Percentiles rank a stretch among this genome's conserved stretches.
phyloP scores from a whole-genome alignment of 2,113 vertebrate species.

The Labeo catla region DNA sequence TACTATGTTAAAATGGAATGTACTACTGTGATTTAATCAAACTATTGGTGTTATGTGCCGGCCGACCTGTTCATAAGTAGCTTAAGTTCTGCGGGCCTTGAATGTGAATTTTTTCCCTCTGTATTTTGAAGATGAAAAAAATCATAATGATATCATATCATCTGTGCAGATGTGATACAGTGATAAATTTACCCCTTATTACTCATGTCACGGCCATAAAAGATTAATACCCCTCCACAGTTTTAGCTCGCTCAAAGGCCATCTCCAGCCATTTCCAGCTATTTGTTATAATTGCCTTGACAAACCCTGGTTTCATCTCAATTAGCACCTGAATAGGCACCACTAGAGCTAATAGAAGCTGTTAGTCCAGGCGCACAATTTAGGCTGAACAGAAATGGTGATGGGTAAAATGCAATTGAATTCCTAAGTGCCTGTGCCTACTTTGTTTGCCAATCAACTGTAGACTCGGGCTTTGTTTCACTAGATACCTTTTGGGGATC shows the following conservation, averaged over 20 bases:
- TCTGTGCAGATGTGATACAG: conserved; percentile 88
- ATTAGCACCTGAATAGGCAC: conserved; percentile 95
- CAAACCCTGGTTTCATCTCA: conserved; percentile 93
- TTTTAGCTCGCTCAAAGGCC: conserved; percentile 86
- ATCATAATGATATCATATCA: conserved; percentile 92
- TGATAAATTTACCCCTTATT: conserved; percentile 95
- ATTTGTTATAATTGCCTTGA: conserved; percentile 97
- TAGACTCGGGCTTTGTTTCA: conserved; percentile 61
- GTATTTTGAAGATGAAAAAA: conserved; percentile 76
- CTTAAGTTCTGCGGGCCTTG: conserved; percentile 77
- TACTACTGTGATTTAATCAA: not conserved
- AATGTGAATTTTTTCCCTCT: conserved; percentile 85
- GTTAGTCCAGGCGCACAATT: conserved; percentile 81
- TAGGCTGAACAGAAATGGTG: conserved; percentile 62
- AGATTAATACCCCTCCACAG: conserved; percentile 87
- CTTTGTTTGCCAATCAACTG: conserved; percentile 67
- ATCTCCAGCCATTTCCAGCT: conserved; percentile 93
- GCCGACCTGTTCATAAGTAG: not conserved
- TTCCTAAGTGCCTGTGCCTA: conserved; percentile 65
- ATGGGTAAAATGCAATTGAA: conserved; percentile 70
- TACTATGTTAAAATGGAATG: not conserved
- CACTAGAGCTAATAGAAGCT: conserved; percentile 88
- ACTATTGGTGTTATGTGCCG: too few relatives aligned
- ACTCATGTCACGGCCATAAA: conserved; percentile 91
- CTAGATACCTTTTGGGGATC: conserved; percentile 62